A percentile compares a stretch with the other conserved stretches of the same genome.
phyloP scores from a whole-genome alignment of 1,140 invertebrate genomes.

The Lucilia cuprina region DNA sequence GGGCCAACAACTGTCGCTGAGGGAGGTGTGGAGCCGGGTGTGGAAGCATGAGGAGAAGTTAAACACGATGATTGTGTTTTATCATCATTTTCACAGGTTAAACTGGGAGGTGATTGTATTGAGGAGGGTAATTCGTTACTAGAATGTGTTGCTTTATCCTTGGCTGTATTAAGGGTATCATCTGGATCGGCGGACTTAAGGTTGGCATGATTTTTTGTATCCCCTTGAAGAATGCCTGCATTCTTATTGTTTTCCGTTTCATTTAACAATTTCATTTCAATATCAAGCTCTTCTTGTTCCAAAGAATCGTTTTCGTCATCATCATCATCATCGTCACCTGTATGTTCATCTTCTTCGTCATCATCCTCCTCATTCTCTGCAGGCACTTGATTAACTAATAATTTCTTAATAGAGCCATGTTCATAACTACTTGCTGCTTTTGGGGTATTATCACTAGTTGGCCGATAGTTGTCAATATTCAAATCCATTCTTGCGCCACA shows the following conservation, averaged over 20 bases:
- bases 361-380: background rate
- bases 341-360: background rate
- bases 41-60: background rate
- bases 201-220: background rate
- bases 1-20: background rate
- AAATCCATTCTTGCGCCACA: background rate
- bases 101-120: background rate
- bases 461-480: background rate
- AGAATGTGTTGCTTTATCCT: background rate
- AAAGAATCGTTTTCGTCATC: background rate
- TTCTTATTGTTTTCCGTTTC: background rate
- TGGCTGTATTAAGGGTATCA: background rate
- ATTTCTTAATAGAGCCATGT: background rate
- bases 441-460: background rate
- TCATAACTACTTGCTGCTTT: background rate
- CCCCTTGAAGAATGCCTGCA: constrained; percentile 19
- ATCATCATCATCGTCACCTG: background rate
- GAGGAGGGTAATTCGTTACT: background rate
- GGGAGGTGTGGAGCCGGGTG: constrained; percentile 6
- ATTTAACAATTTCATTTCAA: background rate
- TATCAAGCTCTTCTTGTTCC: background rate
- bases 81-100: background rate
- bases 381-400: constrained; percentile 8
- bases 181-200: background rate
- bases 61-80: constrained; percentile 1